Evolutionary conservation across 2,113 vertebrate species (phyloP).

Genomic region (Leucopsar rothschildi): DNA sequence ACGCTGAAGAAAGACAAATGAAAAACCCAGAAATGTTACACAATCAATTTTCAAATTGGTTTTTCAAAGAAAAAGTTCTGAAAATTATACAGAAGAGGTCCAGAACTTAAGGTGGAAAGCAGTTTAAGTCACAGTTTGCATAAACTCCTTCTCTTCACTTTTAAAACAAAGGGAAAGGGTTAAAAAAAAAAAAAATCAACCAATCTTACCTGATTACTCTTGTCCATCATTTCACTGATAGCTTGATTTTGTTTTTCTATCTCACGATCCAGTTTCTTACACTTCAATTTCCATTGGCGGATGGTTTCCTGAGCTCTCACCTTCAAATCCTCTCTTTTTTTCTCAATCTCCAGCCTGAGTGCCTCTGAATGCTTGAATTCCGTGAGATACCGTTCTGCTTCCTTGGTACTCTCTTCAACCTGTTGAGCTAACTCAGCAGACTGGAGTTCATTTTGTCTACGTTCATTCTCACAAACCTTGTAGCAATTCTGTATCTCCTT

Average conservation of each 20-base stretch:
- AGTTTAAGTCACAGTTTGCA: background rate
- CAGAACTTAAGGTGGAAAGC: background rate
- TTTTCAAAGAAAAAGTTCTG: background rate
- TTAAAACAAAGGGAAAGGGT: background rate
- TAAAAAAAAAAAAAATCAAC: background rate
- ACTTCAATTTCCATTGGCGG: conserved; percentile 87
- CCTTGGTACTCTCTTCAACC: conserved; percentile 70
- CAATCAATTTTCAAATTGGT: background rate
- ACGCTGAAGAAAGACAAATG: background rate
- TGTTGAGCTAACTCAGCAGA: conserved; percentile 72
- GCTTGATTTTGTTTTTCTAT: conserved; percentile 76
- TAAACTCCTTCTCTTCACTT: background rate
- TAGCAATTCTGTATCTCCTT: conserved; percentile 83
- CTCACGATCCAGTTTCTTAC: conserved; percentile 80
- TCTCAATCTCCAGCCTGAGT: conserved; percentile 76
- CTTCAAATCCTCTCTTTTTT: conserved; percentile 84
- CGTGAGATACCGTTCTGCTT: conserved; percentile 69
- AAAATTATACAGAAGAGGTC: background rate
- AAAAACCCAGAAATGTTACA: background rate
- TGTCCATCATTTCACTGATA: conserved; percentile 66
- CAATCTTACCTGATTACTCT: conserved; percentile 75
- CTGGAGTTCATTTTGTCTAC: conserved; percentile 60
- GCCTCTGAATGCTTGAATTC: conserved; percentile 78
- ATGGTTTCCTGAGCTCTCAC: conserved; percentile 85
- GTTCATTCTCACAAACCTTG: conserved; percentile 72